Conservation (phyloP, 2,113 vertebrate species). For the Pipa parva region DNA sequence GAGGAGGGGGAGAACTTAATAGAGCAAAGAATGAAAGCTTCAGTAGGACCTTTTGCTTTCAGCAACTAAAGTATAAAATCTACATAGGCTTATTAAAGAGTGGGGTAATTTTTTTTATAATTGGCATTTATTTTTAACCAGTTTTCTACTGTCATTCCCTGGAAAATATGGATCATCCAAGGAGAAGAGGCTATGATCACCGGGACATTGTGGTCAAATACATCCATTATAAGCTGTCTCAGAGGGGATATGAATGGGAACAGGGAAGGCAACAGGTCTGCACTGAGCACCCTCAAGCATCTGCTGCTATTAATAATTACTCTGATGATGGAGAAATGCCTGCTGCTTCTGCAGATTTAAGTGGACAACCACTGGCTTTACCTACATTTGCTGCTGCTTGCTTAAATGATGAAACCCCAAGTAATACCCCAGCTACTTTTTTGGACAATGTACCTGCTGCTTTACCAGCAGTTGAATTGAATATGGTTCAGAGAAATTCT, state of each 20-base stretch:
- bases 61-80: slow-evolving; percentile 66
- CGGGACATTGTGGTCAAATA: slow-evolving; percentile 74
- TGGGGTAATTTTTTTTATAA: slow-evolving; percentile 48
- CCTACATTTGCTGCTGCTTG: slow-evolving; percentile 57
- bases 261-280: slow-evolving; percentile 49
- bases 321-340: slow-evolving; percentile 54
- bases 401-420: slow-evolving; percentile 46
- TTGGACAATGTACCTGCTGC: slow-evolving; percentile 27
- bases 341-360: slow-evolving; percentile 32
- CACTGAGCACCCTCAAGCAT: slow-evolving; percentile 45
- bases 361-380: slow-evolving; percentile 39
- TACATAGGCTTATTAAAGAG: slow-evolving; percentile 29
- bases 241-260: slow-evolving; percentile 74
- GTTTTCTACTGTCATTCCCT: slow-evolving; percentile 42
- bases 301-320: slow-evolving; percentile 56
- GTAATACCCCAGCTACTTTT: slow-evolving; percentile 28
- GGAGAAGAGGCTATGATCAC: slow-evolving; percentile 69
- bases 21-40: slow-evolving; percentile 64
- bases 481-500: slow-evolving; percentile 10
- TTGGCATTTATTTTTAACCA: slow-evolving; percentile 53
- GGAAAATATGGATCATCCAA: slow-evolving; percentile 68
- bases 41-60: slow-evolving; percentile 42
- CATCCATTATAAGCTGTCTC: slow-evolving; percentile 76
- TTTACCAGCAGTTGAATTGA: slow-evolving; percentile 15
- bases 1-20: slow-evolving; percentile 63